Percentiles rank a stretch among this genome's conserved stretches.
These are phyloP conservation scores for Lepidotrigona ventralis DNA, from an alignment of 1,140 invertebrate genomes.

Conservation along the genomic window DNA sequence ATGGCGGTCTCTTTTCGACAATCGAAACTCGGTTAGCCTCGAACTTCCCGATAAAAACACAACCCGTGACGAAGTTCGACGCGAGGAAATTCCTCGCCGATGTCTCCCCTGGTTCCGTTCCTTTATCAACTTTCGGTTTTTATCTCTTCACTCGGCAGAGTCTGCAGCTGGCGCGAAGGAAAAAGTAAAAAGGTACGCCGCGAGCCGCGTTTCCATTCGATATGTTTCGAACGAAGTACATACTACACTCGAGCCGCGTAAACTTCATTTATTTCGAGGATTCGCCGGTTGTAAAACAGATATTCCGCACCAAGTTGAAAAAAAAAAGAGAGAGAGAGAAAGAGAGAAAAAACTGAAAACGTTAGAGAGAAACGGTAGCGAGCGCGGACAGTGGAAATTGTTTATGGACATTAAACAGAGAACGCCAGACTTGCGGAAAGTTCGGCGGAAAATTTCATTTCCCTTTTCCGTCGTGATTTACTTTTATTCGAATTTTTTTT, in stretches of 20 bases:
- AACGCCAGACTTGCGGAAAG: neutral
- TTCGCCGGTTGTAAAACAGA: constrained; percentile 2
- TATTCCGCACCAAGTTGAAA: neutral
- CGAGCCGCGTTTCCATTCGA: neutral
- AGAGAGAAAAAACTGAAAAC: no score
- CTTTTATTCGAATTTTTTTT: neutral
- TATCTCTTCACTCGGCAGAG: neutral
- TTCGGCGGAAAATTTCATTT: neutral
- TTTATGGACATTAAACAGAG: neutral
- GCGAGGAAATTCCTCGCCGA: neutral
- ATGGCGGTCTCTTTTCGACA: neutral
- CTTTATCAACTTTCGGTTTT: constrained; percentile 21
- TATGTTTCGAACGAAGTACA: neutral
- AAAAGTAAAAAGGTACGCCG: neutral
- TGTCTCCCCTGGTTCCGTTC: neutral
- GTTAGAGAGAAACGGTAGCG: no score
- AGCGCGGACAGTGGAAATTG: neutral
- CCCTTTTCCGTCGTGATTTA: neutral
- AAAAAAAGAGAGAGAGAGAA: neutral
- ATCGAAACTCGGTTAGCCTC: neutral
- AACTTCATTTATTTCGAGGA: constrained; percentile 28
- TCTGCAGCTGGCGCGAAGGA: neutral
- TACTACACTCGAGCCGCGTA: neutral
- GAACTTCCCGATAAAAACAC: constrained; percentile 3
- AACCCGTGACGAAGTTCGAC: neutral